A percentile compares a stretch with the other conserved stretches of the same genome.
Conservation (phyloP, 2,113 vertebrate genomes). For the Diadophis punctatus region DNA sequence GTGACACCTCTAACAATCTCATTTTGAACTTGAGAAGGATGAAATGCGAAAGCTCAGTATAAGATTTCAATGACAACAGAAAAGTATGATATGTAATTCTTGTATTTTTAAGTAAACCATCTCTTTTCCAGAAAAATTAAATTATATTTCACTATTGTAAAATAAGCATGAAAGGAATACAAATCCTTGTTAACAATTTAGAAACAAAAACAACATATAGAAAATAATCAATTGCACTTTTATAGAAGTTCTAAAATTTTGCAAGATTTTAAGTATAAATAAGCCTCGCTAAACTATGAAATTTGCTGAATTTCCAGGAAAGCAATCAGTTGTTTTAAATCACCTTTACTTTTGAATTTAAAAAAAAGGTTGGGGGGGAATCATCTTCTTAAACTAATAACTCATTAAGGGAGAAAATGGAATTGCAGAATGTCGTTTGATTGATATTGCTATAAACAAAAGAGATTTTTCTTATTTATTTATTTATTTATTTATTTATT, state of each 20-base stretch:
- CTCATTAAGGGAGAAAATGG: not conserved
- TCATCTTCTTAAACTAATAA: not conserved
- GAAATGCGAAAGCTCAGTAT: constrained; percentile 30
- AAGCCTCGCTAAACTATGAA: not conserved
- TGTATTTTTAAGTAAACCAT: not conserved
- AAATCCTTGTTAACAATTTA: not conserved
- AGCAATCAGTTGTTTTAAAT: not conserved
- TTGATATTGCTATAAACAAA: not conserved
- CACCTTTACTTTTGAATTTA: not conserved
- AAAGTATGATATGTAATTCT: not conserved
- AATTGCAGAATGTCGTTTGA: not conserved
- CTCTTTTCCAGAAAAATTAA: not conserved
- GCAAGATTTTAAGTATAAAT: not conserved
- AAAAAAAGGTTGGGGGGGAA: not conserved
- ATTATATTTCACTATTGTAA: not conserved
- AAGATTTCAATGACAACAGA: constrained; percentile 39
- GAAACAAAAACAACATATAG: not conserved
- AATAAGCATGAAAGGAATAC: not conserved
- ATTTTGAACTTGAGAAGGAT: constrained; percentile 52
- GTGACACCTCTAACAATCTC: constrained; percentile 49
- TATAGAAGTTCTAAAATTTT: not conserved
- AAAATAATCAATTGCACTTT: not conserved
- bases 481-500: not conserved
- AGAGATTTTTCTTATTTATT: not conserved
- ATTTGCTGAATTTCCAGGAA: not conserved